Evolutionary conservation across 2,888 invertebrate genomes (phyloP).

Genomic region (Isoperla grammatica): DNA sequence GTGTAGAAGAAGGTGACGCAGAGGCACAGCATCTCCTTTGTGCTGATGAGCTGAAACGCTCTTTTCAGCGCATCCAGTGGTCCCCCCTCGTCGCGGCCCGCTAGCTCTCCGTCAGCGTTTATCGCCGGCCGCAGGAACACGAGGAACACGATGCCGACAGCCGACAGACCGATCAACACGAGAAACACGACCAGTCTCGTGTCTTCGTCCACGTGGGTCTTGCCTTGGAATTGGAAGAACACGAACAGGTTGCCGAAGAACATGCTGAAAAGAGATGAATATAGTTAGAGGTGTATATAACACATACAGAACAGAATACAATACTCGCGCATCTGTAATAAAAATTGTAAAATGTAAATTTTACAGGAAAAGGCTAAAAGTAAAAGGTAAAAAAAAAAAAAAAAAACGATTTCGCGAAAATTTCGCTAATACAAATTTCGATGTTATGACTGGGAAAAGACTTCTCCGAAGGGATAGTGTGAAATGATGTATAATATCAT

Average conservation of each 20-base stretch:
- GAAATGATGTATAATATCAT: no score
- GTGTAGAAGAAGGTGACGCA: slow-evolving; percentile 86
- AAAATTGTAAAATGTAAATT: no score
- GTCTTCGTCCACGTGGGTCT: slow-evolving; percentile 61
- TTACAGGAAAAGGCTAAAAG: no score
- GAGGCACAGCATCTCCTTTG: slow-evolving; percentile 77
- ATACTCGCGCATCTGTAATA: neutral
- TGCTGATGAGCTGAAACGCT: slow-evolving; percentile 70
- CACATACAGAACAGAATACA: neutral
- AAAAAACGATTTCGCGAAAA: no score
- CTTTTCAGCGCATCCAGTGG: slow-evolving; percentile 66
- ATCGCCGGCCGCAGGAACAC: slow-evolving; percentile 52
- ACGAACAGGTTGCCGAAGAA: slow-evolving; percentile 95
- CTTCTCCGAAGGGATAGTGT: no score
- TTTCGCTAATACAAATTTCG: no score
- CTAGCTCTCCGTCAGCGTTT: slow-evolving; percentile 39
- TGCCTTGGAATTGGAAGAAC: slow-evolving; percentile 81
- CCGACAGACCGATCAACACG: slow-evolving; percentile 60
- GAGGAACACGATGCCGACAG: slow-evolving; percentile 65
- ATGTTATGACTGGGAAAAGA: no score
- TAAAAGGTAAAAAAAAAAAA: no score
- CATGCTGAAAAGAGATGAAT: slow-evolving; percentile 59
- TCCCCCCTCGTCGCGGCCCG: slow-evolving; percentile 44
- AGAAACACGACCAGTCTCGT: slow-evolving; percentile 76
- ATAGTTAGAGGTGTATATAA: slow-evolving; percentile 10